Percentiles rank a stretch among this genome's conserved stretches.
Evolutionary conservation across 2,113 vertebrate species (phyloP).

Genomic region (Numenius arquata): DNA sequence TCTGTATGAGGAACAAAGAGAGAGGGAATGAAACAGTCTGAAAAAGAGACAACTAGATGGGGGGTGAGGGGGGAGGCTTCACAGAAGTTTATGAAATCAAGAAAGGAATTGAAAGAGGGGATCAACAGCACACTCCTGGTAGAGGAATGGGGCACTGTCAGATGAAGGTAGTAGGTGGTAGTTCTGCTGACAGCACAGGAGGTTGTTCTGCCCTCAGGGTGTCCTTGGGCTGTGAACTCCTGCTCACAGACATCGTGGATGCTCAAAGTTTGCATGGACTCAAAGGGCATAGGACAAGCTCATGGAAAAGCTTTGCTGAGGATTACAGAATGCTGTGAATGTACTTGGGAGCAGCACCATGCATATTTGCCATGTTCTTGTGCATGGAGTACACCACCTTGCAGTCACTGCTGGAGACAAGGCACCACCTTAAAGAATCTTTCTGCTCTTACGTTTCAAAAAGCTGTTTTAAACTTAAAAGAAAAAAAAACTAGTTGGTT

Average conservation of each 20-base stretch:
- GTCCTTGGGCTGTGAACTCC: not conserved
- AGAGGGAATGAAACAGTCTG: not conserved
- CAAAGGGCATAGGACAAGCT: not conserved
- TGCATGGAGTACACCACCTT: not conserved
- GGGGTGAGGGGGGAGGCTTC: fast-evolving
- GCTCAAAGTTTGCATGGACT: not conserved
- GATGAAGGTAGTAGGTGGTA: not conserved
- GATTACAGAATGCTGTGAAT: not conserved
- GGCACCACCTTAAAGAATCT: not conserved
- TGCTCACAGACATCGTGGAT: not conserved
- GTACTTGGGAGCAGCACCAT: not conserved
- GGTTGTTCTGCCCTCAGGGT: not conserved
- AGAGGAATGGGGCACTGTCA: not conserved
- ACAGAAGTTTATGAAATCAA: not conserved
- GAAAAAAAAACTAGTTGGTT: no score
- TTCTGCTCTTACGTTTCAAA: not conserved
- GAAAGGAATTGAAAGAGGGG: not conserved
- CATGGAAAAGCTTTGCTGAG: not conserved
- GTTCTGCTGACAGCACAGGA: not conserved
- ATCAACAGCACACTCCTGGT: not conserved
- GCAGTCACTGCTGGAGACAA: not conserved
- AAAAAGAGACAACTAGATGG: not conserved
- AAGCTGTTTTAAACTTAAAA: not conserved
- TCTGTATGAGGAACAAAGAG: not conserved
- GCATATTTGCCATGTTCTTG: not conserved